Conservation (phyloP, 2,797 vertebrate species). For the Caiman crocodilus region DNA sequence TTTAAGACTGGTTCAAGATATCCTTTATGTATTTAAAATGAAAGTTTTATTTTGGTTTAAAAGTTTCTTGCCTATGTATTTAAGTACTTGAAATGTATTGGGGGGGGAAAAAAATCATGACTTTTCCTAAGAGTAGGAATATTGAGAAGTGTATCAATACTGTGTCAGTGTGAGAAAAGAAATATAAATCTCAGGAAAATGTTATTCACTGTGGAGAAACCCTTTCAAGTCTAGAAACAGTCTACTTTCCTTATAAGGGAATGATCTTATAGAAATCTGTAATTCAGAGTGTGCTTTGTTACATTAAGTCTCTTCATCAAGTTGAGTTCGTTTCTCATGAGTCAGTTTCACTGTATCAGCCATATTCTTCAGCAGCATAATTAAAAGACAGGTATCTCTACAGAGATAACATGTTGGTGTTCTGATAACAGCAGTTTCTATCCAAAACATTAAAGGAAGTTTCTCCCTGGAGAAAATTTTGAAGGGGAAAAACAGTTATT, state of each 20-base stretch:
- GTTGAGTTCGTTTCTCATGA: neutral
- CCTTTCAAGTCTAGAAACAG: neutral
- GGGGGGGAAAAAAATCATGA: neutral
- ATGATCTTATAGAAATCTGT: neutral
- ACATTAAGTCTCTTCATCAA: neutral
- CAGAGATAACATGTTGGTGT: neutral
- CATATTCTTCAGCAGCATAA: neutral
- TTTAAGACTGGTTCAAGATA: neutral
- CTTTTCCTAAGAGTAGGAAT: neutral
- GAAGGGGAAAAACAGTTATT: neutral
- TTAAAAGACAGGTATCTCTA: neutral
- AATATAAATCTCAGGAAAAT: neutral
- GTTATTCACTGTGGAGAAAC: neutral
- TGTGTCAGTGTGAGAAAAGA: neutral
- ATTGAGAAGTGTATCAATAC: neutral
- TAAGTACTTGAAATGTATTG: rapidly evolving
- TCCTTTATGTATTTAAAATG: neutral
- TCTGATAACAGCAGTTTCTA: neutral
- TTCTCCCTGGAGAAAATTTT: neutral
- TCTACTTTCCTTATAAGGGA: neutral
- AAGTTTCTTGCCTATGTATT: neutral
- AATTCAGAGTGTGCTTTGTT: neutral
- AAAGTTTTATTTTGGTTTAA: neutral
- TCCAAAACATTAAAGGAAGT: neutral
- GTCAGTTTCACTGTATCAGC: neutral